Conservation (phyloP, 2,113 vertebrate genomes). For the Heteronetta atricapilla region DNA sequence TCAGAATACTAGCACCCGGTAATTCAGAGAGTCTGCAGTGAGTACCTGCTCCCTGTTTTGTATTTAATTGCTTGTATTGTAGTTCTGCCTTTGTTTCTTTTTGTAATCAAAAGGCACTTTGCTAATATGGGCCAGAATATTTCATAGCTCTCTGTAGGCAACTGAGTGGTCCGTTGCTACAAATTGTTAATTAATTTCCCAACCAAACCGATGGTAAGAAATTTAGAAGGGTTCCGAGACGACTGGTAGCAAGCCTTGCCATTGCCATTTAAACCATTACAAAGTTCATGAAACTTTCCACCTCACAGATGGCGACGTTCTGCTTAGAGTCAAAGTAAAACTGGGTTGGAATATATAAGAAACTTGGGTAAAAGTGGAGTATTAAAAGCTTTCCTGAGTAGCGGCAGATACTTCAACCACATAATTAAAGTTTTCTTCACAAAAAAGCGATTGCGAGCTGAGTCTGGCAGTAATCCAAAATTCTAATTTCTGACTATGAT, state of each 20-base stretch:
- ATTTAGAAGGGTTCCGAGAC: neutral
- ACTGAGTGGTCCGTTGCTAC: neutral
- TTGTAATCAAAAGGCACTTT: neutral
- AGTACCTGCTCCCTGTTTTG: neutral
- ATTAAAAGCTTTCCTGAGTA: conserved; percentile 66
- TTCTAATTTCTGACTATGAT: conserved; percentile 99
- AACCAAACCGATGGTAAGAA: neutral
- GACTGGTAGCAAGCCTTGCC: neutral
- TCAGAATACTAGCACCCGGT: neutral
- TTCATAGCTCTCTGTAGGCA: neutral
- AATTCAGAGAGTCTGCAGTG: neutral
- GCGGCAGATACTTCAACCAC: conserved; percentile 79
- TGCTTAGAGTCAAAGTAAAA: neutral
- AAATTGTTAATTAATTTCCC: neutral
- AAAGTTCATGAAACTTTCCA: conserved; percentile 34
- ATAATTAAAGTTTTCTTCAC: conserved; percentile 89
- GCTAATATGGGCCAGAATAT: neutral
- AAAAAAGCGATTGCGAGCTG: conserved; percentile 84
- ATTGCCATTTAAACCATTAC: neutral
- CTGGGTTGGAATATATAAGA: neutral
- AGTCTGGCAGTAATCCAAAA: conserved; percentile 91
- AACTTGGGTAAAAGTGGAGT: conserved; percentile 62
- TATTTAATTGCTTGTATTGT: neutral
- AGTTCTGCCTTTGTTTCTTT: neutral
- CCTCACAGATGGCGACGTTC: neutral